Evolutionary conservation across 2,888 invertebrate genomes (phyloP).

Genomic region (Nomada ruficornis): DNA sequence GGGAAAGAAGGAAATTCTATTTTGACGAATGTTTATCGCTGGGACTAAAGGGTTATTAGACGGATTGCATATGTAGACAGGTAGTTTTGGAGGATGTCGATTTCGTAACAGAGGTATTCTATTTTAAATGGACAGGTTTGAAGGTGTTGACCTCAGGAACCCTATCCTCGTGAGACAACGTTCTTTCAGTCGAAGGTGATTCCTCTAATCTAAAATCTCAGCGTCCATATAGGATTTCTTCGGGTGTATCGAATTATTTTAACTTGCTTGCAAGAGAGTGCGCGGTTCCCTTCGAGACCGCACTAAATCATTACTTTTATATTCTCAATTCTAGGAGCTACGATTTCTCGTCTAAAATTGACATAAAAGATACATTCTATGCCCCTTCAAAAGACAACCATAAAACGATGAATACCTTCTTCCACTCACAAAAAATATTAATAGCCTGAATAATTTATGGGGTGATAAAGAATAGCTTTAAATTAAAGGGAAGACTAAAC

Average conservation of each 20-base stretch:
- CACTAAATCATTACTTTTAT: slow-evolving; percentile 6
- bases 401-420: too few species aligned
- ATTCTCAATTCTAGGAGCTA: background rate
- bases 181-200: slow-evolving; percentile 67
- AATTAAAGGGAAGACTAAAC: background rate
- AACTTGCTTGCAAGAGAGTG: slow-evolving; percentile 49
- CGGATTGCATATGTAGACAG: background rate
- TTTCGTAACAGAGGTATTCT: slow-evolving; percentile 48
- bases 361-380: background rate
- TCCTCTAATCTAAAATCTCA: slow-evolving; percentile 73
- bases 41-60: background rate
- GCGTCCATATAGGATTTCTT: slow-evolving; percentile 72
- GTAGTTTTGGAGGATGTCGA: slow-evolving; percentile 18
- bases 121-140: slow-evolving; percentile 58
- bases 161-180: slow-evolving; percentile 73
- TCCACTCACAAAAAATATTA: too few species aligned
- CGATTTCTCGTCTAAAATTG: background rate
- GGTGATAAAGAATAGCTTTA: background rate
- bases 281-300: slow-evolving; percentile 25
- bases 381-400: too few species aligned
- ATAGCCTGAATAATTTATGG: too few species aligned
- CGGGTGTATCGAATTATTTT: slow-evolving; percentile 73
- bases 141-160: slow-evolving; percentile 61
- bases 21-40: background rate
- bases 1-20: background rate